phyloP scores from a whole-genome alignment of 2,113 vertebrate species.

The Panthera leo region DNA sequence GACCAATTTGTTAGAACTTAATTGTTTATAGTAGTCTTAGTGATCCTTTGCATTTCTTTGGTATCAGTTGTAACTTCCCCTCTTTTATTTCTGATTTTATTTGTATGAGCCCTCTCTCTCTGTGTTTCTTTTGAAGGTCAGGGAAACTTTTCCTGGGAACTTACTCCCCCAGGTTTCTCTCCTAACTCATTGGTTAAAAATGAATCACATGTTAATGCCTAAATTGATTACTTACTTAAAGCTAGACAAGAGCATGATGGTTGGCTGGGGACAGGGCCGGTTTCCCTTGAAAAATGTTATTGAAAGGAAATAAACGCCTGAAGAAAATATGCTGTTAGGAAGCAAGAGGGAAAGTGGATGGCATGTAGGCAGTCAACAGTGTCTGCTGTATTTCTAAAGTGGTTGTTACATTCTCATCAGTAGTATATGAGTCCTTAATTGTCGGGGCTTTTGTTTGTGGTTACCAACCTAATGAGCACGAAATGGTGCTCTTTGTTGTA shows the following conservation, averaged over 20 bases:
- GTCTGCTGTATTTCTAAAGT: neutral
- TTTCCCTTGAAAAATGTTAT: neutral
- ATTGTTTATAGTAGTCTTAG: neutral
- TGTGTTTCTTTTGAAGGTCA: neutral
- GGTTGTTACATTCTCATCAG: neutral
- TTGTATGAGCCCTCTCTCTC: neutral
- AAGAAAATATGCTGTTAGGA: neutral
- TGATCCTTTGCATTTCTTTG: neutral
- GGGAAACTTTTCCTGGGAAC: neutral
- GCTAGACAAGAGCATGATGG: neutral
- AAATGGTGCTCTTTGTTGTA: neutral
- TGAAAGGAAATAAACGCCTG: neutral
- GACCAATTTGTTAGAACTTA: neutral
- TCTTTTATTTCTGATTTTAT: neutral
- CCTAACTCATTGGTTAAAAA: conserved; percentile 4
- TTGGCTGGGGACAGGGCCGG: neutral
- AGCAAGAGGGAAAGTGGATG: neutral
- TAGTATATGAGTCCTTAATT: neutral
- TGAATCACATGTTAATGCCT: neutral
- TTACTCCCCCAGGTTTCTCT: neutral
- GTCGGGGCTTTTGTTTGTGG: neutral
- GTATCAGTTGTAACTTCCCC: neutral
- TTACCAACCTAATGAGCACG: neutral
- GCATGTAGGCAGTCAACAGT: neutral
- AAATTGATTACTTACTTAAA: neutral